Base-by-base conservation (phyloP, 1,140 invertebrate species). In the Cotesia chilonis region DNA sequence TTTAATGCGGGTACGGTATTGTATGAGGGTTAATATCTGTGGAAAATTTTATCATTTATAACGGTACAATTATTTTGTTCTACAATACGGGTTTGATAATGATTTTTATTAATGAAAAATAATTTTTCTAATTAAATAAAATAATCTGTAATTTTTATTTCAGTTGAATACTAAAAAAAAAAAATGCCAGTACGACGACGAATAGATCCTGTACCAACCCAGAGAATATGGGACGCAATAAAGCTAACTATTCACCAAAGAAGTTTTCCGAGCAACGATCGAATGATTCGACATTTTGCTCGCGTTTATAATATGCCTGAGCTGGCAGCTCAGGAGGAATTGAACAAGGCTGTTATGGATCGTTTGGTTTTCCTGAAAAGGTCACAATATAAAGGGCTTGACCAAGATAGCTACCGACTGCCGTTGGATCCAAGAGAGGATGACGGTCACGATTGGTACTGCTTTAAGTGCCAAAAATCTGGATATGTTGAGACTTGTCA, bases 191-290 rank as follows among this genome's bases (percentile, higher is more conserved):
- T 81, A 67, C 81, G 83, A 65, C 76, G 84, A 59, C 77, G 64
- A 73, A 85, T 79, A n/a, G 83, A 86, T 78, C 80, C 84, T 1
- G 75, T 72, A 38, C 83, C 82, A 78, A 82, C 77, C 38, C 83
- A 84, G 54, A 70, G 80, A 51, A 84, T 86, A 76, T 86, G 84
- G 84, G 84, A 86, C 57, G 80, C 82, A 5, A 85, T 86, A 66
- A 86, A 85, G 69, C 77, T 82, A 51, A 82, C 78, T 57, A 63
- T 85, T 36, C 78, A 85, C 77, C 84, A 86, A 80, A 83, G 81
- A 79, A 85, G 77, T 70, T 75, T 83, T 68, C 84, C 84, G 0
- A 85, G 77, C 14, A 83, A 84, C 68, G 84, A 85, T 4, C 76
- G 83, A 41, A 80, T 86, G 47, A 77, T 82, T 47, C 77, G 83